Percentiles rank a stretch among this genome's conserved stretches.
Evolutionary conservation across 2,113 vertebrate genomes (phyloP).

Genomic region (Hippoglossus stenolepis): DNA sequence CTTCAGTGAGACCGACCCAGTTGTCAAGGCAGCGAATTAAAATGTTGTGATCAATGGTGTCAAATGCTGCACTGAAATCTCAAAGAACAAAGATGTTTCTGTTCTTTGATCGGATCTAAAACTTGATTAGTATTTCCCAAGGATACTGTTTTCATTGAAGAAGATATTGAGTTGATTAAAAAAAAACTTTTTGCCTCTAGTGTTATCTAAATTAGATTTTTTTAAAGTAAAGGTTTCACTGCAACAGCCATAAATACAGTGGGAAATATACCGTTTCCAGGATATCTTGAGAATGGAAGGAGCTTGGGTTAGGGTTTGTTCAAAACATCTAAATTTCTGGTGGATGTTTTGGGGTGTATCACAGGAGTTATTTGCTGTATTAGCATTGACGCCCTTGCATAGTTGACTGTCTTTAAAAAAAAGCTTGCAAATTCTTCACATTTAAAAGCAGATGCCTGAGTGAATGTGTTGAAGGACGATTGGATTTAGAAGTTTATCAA

Average conservation of each 20-base stretch:
- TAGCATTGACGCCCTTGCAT: neutral
- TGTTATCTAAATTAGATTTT: too few relatives aligned
- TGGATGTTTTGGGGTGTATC: neutral
- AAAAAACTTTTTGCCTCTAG: neutral
- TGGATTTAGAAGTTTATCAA: neutral
- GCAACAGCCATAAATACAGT: neutral
- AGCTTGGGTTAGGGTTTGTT: neutral
- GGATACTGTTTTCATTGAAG: neutral
- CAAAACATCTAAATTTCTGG: neutral
- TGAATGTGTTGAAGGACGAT: neutral
- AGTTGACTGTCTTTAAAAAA: neutral
- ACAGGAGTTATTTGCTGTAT: neutral
- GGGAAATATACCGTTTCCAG: too few relatives aligned
- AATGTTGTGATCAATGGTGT: neutral
- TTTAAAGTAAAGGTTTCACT: too few relatives aligned
- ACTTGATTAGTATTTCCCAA: neutral
- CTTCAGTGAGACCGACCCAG: neutral
- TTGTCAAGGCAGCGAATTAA: neutral
- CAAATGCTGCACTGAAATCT: neutral
- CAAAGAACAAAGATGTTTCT: neutral
- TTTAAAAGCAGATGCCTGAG: neutral
- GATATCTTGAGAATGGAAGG: neutral
- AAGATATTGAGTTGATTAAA: neutral
- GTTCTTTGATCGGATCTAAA: neutral
- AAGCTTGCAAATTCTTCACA: neutral